Evolutionary conservation across 2,888 invertebrate species (phyloP).

Genomic region (Masnerella sp.): DNA sequence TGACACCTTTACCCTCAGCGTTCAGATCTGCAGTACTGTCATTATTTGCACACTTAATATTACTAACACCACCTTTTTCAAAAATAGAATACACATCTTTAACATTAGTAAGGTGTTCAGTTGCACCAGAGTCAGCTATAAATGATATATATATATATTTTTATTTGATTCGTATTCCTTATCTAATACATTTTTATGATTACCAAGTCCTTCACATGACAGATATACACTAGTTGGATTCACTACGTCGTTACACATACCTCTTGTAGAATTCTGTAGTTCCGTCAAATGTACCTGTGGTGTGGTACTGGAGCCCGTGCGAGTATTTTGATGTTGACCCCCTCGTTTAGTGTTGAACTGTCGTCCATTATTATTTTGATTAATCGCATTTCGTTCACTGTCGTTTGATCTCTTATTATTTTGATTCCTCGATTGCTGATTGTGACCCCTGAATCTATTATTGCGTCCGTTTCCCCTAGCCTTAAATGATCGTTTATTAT

Average conservation of each 20-base stretch:
- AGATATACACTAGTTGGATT: slow-evolving; percentile 3
- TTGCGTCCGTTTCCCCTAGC: neutral
- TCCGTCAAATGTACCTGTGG: neutral
- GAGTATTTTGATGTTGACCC: slow-evolving; percentile 15
- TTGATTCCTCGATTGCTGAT: neutral
- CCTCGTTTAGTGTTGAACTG: slow-evolving; percentile 3
- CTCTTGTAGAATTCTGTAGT: neutral
- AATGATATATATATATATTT: slow-evolving; percentile 5
- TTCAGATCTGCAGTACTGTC: slow-evolving; percentile 16
- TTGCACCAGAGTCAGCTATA: slow-evolving; percentile 9
- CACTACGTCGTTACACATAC: slow-evolving; percentile 6
- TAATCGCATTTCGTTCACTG: neutral
- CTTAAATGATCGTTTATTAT: slow-evolving; percentile 14
- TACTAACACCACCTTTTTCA: neutral
- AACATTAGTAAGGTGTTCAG: slow-evolving; percentile 4
- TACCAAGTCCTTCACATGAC: slow-evolving; percentile 7
- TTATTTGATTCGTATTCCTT: too few species aligned
- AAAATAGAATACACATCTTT: neutral
- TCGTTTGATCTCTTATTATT: slow-evolving; percentile 8
- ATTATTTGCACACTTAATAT: slow-evolving; percentile 32
- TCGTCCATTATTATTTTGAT: slow-evolving; percentile 6
- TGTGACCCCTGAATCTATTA: neutral
- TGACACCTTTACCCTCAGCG: slow-evolving; percentile 22
- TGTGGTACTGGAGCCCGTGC: neutral
- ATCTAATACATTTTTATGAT: neutral